Base-by-base conservation (phyloP, 2,888 invertebrate species). In the Ernsta delagoae region DNA sequence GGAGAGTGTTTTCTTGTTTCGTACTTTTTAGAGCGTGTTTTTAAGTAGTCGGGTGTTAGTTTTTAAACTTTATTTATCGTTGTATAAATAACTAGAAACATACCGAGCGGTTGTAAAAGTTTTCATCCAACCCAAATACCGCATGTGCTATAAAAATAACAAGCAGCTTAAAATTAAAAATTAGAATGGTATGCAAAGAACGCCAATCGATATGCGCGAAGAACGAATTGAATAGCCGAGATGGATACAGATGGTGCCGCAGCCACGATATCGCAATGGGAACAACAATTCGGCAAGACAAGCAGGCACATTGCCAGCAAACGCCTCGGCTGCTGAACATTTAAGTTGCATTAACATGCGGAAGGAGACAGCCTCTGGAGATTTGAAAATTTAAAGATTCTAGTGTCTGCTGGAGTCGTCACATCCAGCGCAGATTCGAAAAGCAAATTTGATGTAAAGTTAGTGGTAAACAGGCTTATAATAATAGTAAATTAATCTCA, bases 301-400 rank as follows among this genome's bases (percentile, higher is more conserved):
- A 16, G 76, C 79, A 83, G 88, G 88, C 90, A 86, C 79, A 75
- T 75, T 87, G 89, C 89, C 90, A 89, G 87, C 83, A 76, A 81
- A 79, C 77, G 81, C 79, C 80, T 78, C 75, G 78, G 74, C 77
- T 75, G 72, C 75, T 66, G 70, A 70, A 70, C 71, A 63, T 72
- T 74, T 73, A 70, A 72, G 73, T 71, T 72, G 71, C 73, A 67
- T 72, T 73, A 72, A 74, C 71, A 71, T 73, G 71, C 68, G 63
- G 59, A 59, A 63, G 71, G 77, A 76, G 76, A 78, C 80, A 80
- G 77, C 75, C 77, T 78, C 74, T 70, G 50, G 61, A 70, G 71
- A 71, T 70, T 74, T 75, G 75, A 75, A 68, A 73, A 77, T 70
- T 56, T 34, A 63, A 16, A 50, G 53, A 59, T 36, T 69, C 48